A percentile compares a stretch with the other conserved stretches of the same genome.
These are phyloP conservation scores for Nerophis lumbriciformis DNA, from an alignment of 2,113 vertebrate genomes.

Conservation along the genomic window DNA sequence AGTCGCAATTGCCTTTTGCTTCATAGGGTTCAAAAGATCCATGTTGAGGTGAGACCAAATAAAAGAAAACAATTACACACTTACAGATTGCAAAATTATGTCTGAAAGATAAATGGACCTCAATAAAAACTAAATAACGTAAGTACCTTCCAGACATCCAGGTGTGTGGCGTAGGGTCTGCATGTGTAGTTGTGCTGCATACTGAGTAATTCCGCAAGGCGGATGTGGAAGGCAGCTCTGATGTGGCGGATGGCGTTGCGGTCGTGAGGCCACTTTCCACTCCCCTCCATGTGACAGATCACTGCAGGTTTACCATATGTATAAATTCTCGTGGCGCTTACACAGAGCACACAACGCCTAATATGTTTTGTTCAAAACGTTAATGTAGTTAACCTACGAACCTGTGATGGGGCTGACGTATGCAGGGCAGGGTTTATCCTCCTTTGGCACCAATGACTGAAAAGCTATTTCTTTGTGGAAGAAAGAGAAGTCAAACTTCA, in stretches of 20 bases:
- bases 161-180: slow-evolving; percentile 72
- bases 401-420: slow-evolving; percentile 86
- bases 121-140: not conserved
- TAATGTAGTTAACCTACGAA: slow-evolving; percentile 45
- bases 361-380: not conserved
- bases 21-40: too few relatives aligned
- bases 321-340: not conserved
- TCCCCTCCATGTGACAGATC: slow-evolving; percentile 95
- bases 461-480: slow-evolving; percentile 56
- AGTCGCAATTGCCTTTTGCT: too few relatives aligned
- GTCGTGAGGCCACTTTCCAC: slow-evolving; percentile 91
- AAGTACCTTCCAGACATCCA: slow-evolving; percentile 81
- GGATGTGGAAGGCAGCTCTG: slow-evolving; percentile 87
- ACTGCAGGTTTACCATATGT: slow-evolving; percentile 62
- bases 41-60: not conserved
- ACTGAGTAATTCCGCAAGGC: slow-evolving; percentile 78
- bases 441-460: slow-evolving; percentile 72
- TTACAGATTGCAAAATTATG: not conserved
- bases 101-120: not conserved
- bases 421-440: slow-evolving; percentile 79
- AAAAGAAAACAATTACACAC: not conserved
- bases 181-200: slow-evolving; percentile 78
- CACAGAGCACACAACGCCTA: not conserved
- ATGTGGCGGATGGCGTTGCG: slow-evolving; percentile 82
- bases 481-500: slow-evolving; percentile 75